These are phyloP conservation scores for Chrysodeixis includens DNA, from an alignment of 2,888 invertebrate genomes.

Conservation along the genomic window DNA sequence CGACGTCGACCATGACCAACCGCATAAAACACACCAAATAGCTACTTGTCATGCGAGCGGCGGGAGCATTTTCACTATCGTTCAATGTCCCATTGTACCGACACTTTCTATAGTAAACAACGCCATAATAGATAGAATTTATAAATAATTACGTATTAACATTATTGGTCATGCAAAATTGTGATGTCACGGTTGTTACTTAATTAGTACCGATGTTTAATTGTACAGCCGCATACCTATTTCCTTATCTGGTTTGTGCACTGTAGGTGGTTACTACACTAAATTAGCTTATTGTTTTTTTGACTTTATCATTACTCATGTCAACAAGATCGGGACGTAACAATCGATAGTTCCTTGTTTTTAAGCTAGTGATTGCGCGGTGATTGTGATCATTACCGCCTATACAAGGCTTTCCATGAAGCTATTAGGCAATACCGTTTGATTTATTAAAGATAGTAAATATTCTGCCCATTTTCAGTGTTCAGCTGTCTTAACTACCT, in stretches of 20 bases:
- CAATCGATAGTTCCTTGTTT: neutral
- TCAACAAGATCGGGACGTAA: neutral
- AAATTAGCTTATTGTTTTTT: conserved; percentile 34
- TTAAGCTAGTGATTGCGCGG: neutral
- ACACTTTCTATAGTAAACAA: conserved; percentile 84
- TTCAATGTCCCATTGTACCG: conserved; percentile 80
- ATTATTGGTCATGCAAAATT: conserved; percentile 55
- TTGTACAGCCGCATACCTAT: conserved; percentile 32
- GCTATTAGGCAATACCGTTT: neutral
- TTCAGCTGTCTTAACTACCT: neutral
- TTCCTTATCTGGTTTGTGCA: conserved; percentile 24
- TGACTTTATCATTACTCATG: neutral
- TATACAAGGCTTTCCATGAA: neutral
- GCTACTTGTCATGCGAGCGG: conserved; percentile 74
- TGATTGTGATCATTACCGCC: neutral
- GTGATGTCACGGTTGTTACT: conserved; percentile 63
- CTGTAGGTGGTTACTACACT: conserved; percentile 53
- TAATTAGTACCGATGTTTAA: conserved; percentile 52
- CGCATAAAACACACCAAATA: conserved; percentile 63
- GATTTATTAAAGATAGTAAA: neutral
- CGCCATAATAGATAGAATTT: conserved; percentile 67
- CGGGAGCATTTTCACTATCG: conserved; percentile 84
- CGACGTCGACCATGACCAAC: conserved; percentile 57
- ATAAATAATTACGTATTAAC: conserved; percentile 65
- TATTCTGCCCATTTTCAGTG: neutral